Evolutionary conservation across 2,888 invertebrate species (phyloP).

Genomic region (Meiosimyza platycephala): DNA sequence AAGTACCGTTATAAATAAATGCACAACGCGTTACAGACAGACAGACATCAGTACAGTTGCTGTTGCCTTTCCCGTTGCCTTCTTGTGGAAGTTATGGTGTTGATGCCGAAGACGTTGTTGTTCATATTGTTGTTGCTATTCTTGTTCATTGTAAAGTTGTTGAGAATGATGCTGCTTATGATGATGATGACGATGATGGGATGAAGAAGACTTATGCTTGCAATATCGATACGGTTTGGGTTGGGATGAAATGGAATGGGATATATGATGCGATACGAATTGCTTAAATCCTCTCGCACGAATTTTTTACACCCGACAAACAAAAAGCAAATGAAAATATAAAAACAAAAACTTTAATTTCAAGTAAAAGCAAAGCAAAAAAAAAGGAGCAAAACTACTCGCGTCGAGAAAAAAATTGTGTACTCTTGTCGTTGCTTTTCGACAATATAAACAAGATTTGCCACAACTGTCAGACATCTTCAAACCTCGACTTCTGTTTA

Average conservation of each 20-base stretch:
- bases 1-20: slow-evolving; percentile 30
- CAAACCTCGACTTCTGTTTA: not conserved
- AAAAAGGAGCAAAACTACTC: slow-evolving; percentile 1
- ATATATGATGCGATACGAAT: slow-evolving; percentile 18
- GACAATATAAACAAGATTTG: slow-evolving; percentile 22
- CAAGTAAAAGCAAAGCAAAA: not conserved
- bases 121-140: too few relatives aligned
- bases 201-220: slow-evolving; percentile 14
- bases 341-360: not conserved
- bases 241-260: not conserved
- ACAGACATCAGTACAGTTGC: not conserved
- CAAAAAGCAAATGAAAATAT: not conserved
- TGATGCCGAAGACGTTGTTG: not conserved
- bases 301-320: slow-evolving; percentile 23
- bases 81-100: not conserved
- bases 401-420: too few relatives aligned
- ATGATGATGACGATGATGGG: slow-evolving; percentile 9
- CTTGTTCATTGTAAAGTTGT: not conserved
- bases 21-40: slow-evolving; percentile 16
- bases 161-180: not conserved
- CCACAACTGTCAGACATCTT: slow-evolving; percentile 17
- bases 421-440: not conserved
- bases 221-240: slow-evolving; percentile 17
- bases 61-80: not conserved
- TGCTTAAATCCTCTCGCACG: slow-evolving; percentile 17